Percentiles rank a stretch among this genome's conserved stretches.
Evolutionary conservation across 2,113 vertebrate species (phyloP).

Genomic region (Crypturellus undulatus): DNA sequence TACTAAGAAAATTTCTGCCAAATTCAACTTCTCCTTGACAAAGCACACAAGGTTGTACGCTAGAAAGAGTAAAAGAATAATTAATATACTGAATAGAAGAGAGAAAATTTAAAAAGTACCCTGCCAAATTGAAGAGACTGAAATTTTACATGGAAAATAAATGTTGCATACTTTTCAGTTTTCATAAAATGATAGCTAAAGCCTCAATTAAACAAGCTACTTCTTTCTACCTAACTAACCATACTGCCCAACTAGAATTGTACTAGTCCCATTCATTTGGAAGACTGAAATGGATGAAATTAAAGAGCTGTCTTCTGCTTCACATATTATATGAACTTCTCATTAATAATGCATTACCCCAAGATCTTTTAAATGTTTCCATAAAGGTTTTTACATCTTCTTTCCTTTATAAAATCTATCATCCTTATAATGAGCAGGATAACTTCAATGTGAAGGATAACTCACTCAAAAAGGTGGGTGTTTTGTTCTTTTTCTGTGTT

Average conservation of each 20-base stretch:
- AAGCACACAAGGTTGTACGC: neutral
- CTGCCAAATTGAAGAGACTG: neutral
- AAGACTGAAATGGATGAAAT: neutral
- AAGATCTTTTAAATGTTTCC: conserved; percentile 27
- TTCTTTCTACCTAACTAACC: neutral
- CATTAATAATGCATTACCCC: conserved; percentile 11
- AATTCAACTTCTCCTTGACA: conserved; percentile 4
- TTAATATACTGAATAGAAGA: neutral
- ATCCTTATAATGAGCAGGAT: neutral
- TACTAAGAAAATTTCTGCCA: neutral
- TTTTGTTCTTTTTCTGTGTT: neutral
- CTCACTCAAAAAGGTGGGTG: neutral
- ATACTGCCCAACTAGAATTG: neutral
- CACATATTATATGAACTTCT: neutral
- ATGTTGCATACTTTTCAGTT: neutral
- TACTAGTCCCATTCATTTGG: neutral
- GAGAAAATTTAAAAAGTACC: neutral
- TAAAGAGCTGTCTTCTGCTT: neutral
- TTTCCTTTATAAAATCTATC: conserved; percentile 12
- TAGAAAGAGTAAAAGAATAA: neutral
- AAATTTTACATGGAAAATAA: neutral
- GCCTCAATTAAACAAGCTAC: neutral
- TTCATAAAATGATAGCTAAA: neutral
- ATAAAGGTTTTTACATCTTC: conserved; percentile 38
- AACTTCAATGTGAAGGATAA: neutral